Base-by-base conservation (phyloP, 1,140 invertebrate species). In the Drosophila sp. region DNA sequence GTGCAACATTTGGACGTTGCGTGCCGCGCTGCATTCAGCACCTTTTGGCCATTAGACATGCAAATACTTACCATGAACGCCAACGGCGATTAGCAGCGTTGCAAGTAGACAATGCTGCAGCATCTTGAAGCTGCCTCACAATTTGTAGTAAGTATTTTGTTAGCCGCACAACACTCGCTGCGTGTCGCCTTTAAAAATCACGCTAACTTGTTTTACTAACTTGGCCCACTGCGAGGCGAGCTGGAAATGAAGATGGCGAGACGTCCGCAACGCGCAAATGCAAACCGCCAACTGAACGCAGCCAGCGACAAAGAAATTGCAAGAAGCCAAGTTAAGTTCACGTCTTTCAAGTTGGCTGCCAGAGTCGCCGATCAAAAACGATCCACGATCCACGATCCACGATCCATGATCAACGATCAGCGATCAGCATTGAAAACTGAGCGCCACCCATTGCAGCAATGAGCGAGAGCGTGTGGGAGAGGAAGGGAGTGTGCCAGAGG, bases 251-350 rank as follows among this genome's bases (percentile, higher is more conserved):
- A 48, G 77, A 45, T 27, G 51, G 43, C 57, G 69, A 61, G 59
- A 83, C 83, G 84, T 89, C 79, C 66, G 76, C 83, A 77, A 72
- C 84, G 72, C 80, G 76, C 84, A 74, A 89, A 78, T 89, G 84
- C 83, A 89, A 89, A 89, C 80, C 84, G 84, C 70, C 76, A 89
- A 89, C 83, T 89, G 83, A 89, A 80, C 80, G 57, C 80, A 72
- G 62, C 51, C 51, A 38, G 51, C 32, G 61, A 32, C 76, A 61
- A 76, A 89, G 82, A 86, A 86, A 86, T 82, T 82, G 83, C 78
- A 87, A 87, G 82, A 87, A 87, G 76, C 83, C 82, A 77, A 84
- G 61, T 46, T 48, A 45, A 59, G 65, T 71, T 61, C 48, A 50
- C 66, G 46, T 48, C 58, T 53, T 51, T 53, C 45, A 43, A 57